Percentiles rank a stretch among this genome's conserved stretches.
Evolutionary conservation across 2,888 invertebrate species (phyloP).

Genomic region (Punctoribates punctum): DNA sequence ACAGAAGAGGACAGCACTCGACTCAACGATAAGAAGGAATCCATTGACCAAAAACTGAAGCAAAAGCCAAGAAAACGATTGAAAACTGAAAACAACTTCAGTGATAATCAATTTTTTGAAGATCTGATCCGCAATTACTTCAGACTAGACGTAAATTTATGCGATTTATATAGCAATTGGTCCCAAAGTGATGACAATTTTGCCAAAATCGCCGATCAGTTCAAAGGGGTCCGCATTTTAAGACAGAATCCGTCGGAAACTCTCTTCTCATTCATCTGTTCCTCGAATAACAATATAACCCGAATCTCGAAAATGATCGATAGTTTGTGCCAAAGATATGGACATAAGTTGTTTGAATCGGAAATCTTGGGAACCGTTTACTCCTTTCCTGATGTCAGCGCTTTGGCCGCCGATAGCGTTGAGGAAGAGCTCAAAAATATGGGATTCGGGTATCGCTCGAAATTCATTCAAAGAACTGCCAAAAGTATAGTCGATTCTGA

Average conservation of each 20-base stretch:
- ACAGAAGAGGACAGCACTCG: neutral
- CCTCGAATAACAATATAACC: slow-evolving; percentile 91
- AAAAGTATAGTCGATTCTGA: slow-evolving; percentile 62
- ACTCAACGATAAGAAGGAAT: slow-evolving; percentile 42
- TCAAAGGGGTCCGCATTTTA: slow-evolving; percentile 82
- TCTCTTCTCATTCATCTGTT: slow-evolving; percentile 92
- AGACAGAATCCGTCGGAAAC: slow-evolving; percentile 88
- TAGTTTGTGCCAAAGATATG: slow-evolving; percentile 76
- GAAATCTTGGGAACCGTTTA: slow-evolving; percentile 58
- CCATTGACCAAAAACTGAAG: slow-evolving; percentile 44
- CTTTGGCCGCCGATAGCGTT: slow-evolving; percentile 62
- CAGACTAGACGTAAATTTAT: slow-evolving; percentile 67
- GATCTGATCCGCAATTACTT: slow-evolving; percentile 67
- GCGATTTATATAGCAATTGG: slow-evolving; percentile 72
- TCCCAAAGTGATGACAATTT: slow-evolving; percentile 69
- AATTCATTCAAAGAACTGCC: slow-evolving; percentile 74
- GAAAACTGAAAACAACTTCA: slow-evolving; percentile 22
- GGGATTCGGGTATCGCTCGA: slow-evolving; percentile 68
- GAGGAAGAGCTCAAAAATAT: slow-evolving; percentile 66
- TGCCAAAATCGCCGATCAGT: slow-evolving; percentile 61
- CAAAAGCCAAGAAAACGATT: slow-evolving; percentile 45
- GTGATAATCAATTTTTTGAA: slow-evolving; percentile 49
- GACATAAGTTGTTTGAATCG: slow-evolving; percentile 65
- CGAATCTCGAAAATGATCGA: slow-evolving; percentile 88
- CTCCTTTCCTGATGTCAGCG: slow-evolving; percentile 73